A percentile compares a stretch with the other conserved stretches of the same genome.
phyloP scores from a whole-genome alignment of 2,888 invertebrate species.

The Agrochola lota region DNA sequence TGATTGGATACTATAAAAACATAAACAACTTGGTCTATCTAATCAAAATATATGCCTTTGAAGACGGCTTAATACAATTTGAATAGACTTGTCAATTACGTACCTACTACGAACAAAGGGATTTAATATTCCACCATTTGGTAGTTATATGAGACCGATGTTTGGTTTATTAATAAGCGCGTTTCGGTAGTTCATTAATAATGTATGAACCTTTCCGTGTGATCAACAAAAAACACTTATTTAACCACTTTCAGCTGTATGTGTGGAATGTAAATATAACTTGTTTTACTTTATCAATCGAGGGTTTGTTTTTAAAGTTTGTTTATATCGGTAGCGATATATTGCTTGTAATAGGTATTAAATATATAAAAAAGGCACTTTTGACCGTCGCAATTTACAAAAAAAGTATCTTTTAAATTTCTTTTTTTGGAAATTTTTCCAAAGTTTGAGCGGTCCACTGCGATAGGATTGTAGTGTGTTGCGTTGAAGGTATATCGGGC shows the following conservation, averaged over 20 bases:
- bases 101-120: neutral
- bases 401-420: too few species aligned
- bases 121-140: conserved; percentile 6
- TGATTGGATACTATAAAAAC: neutral
- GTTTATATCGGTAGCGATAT: too few species aligned
- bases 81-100: conserved; percentile 11
- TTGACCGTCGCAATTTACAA: too few species aligned
- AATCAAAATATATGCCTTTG: conserved; percentile 2
- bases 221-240: conserved; percentile 30
- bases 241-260: neutral
- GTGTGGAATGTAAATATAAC: neutral
- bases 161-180: conserved; percentile 31
- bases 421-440: too few species aligned
- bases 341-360: too few species aligned
- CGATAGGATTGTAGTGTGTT: too few species aligned
- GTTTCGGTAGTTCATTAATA: conserved; percentile 20
- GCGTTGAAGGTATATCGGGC: too few species aligned
- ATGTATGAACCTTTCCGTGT: conserved; percentile 23
- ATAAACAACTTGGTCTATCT: too few species aligned
- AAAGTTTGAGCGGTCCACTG: too few species aligned
- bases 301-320: neutral
- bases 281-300: neutral
- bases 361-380: too few species aligned
- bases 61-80: neutral
- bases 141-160: neutral